Evolutionary conservation across 1,140 invertebrate species (phyloP), one percentile per base, ranked within the genome.

Genomic region (Bombus huntii): DNA sequence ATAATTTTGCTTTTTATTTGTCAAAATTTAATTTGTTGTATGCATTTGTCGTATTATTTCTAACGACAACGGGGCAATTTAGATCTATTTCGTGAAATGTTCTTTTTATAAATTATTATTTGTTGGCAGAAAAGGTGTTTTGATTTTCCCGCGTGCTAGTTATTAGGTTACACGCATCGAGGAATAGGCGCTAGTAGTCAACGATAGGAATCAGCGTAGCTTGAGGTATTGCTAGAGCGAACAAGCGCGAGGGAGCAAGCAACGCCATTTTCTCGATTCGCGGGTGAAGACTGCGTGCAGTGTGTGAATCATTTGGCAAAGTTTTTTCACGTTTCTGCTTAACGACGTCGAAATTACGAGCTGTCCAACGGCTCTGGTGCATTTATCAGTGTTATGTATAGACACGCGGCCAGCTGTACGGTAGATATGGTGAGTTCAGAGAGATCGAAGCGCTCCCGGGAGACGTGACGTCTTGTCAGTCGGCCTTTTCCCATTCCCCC

Each of bases 341-440:
- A 9, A 74, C 71, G 62, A 62, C 88, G 73, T 66, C 31, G 39
- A 78, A 25, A 57, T 37, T 62, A 57, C 53, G 80, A 81, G 72
- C 81, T 74, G 70, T 59, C 76, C 39, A 53, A 59, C 34, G 47
- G 62, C 59, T 42, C 37, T 42, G 47, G 15, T 66, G 89, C 70
- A n/a, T 57, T 81, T 44, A 39, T 22, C 73, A 86, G 81, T 76
- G 88, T 87, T 85, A 90, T 90, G 89, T 65, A 44, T 34, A 66
- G 34, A 87, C 89, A 90, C 85, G 88, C 81, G 81, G 76, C 75
- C 88, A 82, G 77, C 77, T 59, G 89, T 89, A 47, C 78, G 84
- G 78, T 86, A 82, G 88, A 90, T 90, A 90, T 90, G 88, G 89
- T 89, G 88, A 89, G 88, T 89, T 75, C 47, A 39, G 72, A 62